Evolutionary conservation across 1,140 invertebrate species (phyloP), one percentile per base, ranked within the genome.

Genomic region (Pseudoatta argentina): DNA sequence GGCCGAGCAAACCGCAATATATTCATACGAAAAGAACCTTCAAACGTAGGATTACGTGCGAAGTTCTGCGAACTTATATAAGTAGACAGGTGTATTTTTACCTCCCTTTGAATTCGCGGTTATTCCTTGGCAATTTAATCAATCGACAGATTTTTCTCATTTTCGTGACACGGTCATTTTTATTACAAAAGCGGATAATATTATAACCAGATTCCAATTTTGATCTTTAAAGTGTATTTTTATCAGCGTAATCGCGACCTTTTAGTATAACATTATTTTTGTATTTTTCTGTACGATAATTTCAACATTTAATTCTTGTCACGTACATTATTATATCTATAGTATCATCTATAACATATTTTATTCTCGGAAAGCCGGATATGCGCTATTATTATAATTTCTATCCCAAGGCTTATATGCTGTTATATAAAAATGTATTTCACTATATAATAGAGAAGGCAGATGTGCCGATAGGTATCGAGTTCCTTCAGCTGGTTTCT

Each of bases 1-100:
- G 12, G 14, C 18, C 7, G 63, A 27, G 18, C 34, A 73, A 89
- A 89, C 88, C 88, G 67, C 88, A 89, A 89, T 77, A 87, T 77
- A 87, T 83, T 83, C 53, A 27, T 27, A 55, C 53, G 64, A 77
- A 83, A 83, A 83, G 67, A 51, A 82, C 18, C 78, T 85, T 75
- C 78, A 53, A 48, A 72, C 59, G 71, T 89, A 72, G 79, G 66
- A 89, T 89, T 87, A 89, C 67, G 81, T 83, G 30, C 34, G 3
- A 87, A 66, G 61, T 87, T 87, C 77, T 77, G 14, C 51, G 10
- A 30, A 39, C 27, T 89, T 89, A 69, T 18, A 57, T 69, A 89
- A 89, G 66, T 27, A 63, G 85, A 73, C 88, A 83, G 88, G 76
- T 89, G 85, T 57, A 77, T 21, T 69, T 69, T 59, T 48, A 34